Evolutionary conservation across 1,140 invertebrate genomes (phyloP), one percentile per base, ranked within the genome.

Genomic region (Lepidurus packardi): DNA sequence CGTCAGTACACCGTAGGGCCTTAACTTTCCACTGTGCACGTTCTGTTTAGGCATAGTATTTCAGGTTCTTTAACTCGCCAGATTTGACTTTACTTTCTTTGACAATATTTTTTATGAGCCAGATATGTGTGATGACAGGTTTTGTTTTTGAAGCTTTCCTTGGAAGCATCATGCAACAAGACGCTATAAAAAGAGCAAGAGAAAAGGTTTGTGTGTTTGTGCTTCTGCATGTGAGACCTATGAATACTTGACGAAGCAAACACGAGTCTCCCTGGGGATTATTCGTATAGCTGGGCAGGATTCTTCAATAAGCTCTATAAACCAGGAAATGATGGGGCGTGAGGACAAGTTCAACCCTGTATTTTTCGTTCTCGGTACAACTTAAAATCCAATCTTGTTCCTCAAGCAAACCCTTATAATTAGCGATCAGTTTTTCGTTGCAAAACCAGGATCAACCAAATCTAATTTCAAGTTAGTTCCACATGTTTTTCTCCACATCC

Each of bases 211-310:
- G 53, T 65, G 53, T 65, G 53, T 65, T 65, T 65, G 13, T 65
- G 53, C 53, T 65, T n/a, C 53, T 13, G 21, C 53, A 65, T 65
- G 53, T 1, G 13, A 65, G 21, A 21, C 1, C 16, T 65, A 16
- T 65, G 53, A 13, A 65, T 65, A 65, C 8, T 65, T 21, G 53
- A 65, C 21, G 53, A 65, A 65, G 53, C 53, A 65, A 65, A 65
- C 53, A 65, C 2, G 53, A 65, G 13, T 21, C 53, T 16, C 53
- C 4, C 21, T 13, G 21, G 53, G 53, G 53, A 65, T 65, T 65
- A 65, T 65, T 65, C 6, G 53, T n/a, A 34, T 65, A 65, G 13
- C 53, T n/a, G 34, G 21, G 53, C 53, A 65, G 53, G 1, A n/a
- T 11, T 65, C 21, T 21, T 7, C 53, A 65, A 65, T 65, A 65